Percentiles rank a stretch among this genome's conserved stretches.
These are phyloP conservation scores for Amblyjoppa proteus DNA, from an alignment of 2,888 invertebrate genomes.

Conservation along the genomic window DNA sequence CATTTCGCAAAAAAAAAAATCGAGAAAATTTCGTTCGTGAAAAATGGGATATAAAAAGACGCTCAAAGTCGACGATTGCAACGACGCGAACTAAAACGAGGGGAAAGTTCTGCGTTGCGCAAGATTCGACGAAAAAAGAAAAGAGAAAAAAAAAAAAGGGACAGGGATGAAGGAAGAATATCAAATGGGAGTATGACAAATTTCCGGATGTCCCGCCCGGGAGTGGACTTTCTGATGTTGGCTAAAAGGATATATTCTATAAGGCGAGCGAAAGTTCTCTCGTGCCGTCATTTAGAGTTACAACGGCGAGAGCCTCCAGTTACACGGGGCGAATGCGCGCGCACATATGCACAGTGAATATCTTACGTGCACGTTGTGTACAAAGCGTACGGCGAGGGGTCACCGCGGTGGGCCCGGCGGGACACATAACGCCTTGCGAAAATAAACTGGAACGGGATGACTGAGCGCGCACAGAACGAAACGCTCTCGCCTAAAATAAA, in stretches of 20 bases:
- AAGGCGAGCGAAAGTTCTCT: slow-evolving; percentile 54
- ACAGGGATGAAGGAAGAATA: slow-evolving; percentile 51
- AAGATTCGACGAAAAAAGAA: slow-evolving; percentile 26
- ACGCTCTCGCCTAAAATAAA: slow-evolving; percentile 69
- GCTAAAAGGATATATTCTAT: slow-evolving; percentile 50
- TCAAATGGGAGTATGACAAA: slow-evolving; percentile 56
- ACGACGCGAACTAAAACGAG: slow-evolving; percentile 1
- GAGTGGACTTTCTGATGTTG: slow-evolving; percentile 43
- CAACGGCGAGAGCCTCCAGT: slow-evolving; percentile 32
- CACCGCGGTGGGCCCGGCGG: slow-evolving; percentile 46
- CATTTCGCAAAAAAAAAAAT: neutral
- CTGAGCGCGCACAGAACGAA: slow-evolving; percentile 71
- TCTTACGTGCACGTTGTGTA: slow-evolving; percentile 41
- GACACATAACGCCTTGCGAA: slow-evolving; percentile 66
- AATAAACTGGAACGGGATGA: slow-evolving; percentile 75
- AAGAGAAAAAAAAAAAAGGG: slow-evolving; percentile 20
- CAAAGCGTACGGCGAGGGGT: slow-evolving; percentile 29
- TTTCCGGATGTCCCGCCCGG: slow-evolving; percentile 54
- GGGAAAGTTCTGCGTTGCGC: slow-evolving; percentile 28
- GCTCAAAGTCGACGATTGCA: neutral
- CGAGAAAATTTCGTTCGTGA: no score
- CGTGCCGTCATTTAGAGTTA: slow-evolving; percentile 36
- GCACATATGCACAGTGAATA: slow-evolving; percentile 48
- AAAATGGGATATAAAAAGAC: neutral
- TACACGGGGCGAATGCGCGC: slow-evolving; percentile 20